Base-by-base conservation (phyloP, 2,797 vertebrate species). In the Phrynocephalus vlangalii region DNA sequence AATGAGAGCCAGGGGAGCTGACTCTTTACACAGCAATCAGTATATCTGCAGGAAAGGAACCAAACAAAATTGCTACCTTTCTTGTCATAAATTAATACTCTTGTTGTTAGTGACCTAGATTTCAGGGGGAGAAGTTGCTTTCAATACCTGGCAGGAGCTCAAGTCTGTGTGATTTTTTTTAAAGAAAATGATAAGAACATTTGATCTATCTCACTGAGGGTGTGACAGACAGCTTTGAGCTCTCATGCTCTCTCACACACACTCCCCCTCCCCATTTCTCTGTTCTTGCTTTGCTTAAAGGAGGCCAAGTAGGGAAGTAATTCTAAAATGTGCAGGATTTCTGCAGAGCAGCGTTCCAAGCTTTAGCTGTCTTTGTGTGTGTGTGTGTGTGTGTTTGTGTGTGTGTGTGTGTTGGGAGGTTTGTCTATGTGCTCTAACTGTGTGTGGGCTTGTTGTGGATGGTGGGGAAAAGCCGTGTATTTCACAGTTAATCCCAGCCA, bases 131-230 rank as follows among this genome's bases (percentile, higher is more conserved):
- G 85, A 91, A 84, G 83, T 91, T 95, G 94, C 60, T 93, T 91
- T 50, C 91, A 95, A 94, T 96, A 96, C 94, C 96, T 94, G 85
- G 90, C 90, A 93, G 92, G 88, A 95, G 92, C 90, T 94, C 81
- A 26, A 88, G 82, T 91, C 91, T 92, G 88, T 63, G 89, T 15
- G 86, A 87, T 9, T 56, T 56, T 56, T 52, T 52, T 56, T 11
- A 9, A 56, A 88, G 91, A 92, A 88, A 91, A 38, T 50, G 89
- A 89, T 91, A 83, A 87, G 90, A 90, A 88, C 81, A 91, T 96
- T 95, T 92, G 92, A 96, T 95, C 94, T 94, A 90, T 90, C 82
- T 63, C 87, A 91, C 89, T 91, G 5, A 80, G 16, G 86, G 90
- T 90, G 83, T 63, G 92, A 92, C 93, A 95, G 95, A 92, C 73